Base-by-base conservation (phyloP, 2,113 vertebrate genomes). In the Guaruba guarouba region DNA sequence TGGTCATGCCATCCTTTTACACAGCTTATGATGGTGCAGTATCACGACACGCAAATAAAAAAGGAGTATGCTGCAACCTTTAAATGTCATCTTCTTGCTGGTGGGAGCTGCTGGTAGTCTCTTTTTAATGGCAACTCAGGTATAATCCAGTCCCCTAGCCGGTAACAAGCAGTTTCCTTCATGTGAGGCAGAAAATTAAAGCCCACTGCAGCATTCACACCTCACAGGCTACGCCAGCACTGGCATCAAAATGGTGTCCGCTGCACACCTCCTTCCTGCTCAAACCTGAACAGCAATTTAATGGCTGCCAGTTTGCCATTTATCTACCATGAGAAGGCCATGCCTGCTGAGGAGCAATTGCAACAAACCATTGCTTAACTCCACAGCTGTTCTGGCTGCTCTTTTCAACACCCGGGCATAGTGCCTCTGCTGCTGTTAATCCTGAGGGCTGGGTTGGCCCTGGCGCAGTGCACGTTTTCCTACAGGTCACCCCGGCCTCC, bases 361-460 rank as follows among this genome's bases (percentile, higher is more conserved):
- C 54, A 83, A 29, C 1, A 12, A 90, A n/a, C 41, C 37, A 41
- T 49, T 64, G 44, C 19, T 59, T 73, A 74, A 5, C 28, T 51
- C 59, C 86, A 59, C 82, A 95, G 91, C 76, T 82, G 59, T 63
- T 76, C 51, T 19, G 51, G 55, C 37, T 81, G 90, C 64, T 81
- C 74, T 68, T 91, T 87, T 67, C 61, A 82, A 35, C 6, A 0
- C 2, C 0, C 1, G 3, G 61, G 62, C 63, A 57, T 8, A 9
- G 13, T 46, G 59, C 49, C 63, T 44, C 61, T 63, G 28, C n/a
- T 81, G 19, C 69, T 10, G 37, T 22, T 62, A 46, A 74, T 70
- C 68, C 64, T 10, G 9, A 54, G 49, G 37, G 51, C 54, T 3
- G 2, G 7, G 44, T 4, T 76, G 67, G 64, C 33, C 35, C 15